Base-by-base conservation (phyloP, 2,113 vertebrate species). In the Alaudala cheleensis region DNA sequence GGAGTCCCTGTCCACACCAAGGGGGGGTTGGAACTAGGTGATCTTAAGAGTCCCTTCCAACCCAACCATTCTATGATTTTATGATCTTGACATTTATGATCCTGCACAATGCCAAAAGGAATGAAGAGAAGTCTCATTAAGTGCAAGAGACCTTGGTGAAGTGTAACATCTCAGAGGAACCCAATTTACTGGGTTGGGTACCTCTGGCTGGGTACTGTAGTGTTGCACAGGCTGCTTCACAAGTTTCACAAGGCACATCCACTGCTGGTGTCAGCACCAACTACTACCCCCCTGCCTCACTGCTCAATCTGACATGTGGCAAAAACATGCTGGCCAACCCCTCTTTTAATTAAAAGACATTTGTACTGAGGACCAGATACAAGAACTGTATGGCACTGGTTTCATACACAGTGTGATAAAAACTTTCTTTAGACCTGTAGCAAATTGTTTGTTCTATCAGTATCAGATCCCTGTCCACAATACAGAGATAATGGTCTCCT, bases 101-200 rank as follows among this genome's bases (percentile, higher is more conserved):
- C 20, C 45, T 34, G 79, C 13, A n/a, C 10, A 42, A 14, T 15
- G 83, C 47, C 47, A 57, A n/a, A 7, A 70, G 14, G 14, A 21
- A 4, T 34, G 10, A 76, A 71, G 23, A 60, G 24, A 25, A 50
- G 5, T 40, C 70, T 57, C 37, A 44, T 34, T 26, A 29, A 33
- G 14, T 34, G 39, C 39, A 77, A 76, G 54, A 86, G 26, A 54
- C 18, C 17, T 4, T 17, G 9, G 28, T 10, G 14, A 64, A 47
- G 11, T 86, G 17, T 26, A 61, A 82, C 65, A 73, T n/a, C 50
- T 69, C 23, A 62, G 61, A 81, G 34, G 47, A 84, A 14, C 15
- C 7, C 19, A 18, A 0, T 26, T 56, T 37, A 5, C 34, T 5
- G 1, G 2, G 6, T 10, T 84, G 33, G 23, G 31, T 79, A n/a